phyloP scores from a whole-genome alignment of 2,888 invertebrate genomes.

The Iphiclides podalirius region DNA sequence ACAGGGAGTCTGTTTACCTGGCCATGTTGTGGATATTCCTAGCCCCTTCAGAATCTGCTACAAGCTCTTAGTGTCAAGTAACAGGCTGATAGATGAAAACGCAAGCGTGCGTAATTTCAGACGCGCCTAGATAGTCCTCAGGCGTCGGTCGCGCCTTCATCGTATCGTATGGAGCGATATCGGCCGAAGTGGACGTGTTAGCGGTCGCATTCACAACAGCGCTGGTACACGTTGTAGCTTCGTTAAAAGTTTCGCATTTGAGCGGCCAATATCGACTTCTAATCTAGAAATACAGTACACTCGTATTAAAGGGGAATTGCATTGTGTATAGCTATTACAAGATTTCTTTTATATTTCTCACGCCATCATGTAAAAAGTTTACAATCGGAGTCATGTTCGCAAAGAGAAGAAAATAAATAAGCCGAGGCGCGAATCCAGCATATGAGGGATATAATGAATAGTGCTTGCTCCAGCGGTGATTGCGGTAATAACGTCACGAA shows the following conservation, averaged over 20 bases:
- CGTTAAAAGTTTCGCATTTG: neutral
- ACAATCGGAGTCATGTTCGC: too few species aligned
- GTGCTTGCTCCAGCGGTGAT: neutral
- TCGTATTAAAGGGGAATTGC: neutral
- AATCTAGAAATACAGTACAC: too few species aligned
- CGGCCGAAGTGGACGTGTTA: slow-evolving; percentile 38
- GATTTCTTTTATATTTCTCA: too few species aligned
- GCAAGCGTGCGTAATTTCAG: slow-evolving; percentile 46
- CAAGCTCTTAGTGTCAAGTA: slow-evolving; percentile 29
- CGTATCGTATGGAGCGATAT: slow-evolving; percentile 23
- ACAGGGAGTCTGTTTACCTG: slow-evolving; percentile 6
- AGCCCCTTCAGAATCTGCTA: neutral
- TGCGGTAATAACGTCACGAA: neutral
- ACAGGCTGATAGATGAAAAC: slow-evolving; percentile 46
- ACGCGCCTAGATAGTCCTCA: slow-evolving; percentile 35
- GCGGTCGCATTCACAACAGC: slow-evolving; percentile 63
- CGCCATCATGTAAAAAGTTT: too few species aligned
- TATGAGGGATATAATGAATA: neutral
- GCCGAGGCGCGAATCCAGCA: neutral
- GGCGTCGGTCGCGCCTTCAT: slow-evolving; percentile 21
- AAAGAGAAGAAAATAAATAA: neutral
- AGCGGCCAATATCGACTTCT: too few species aligned
- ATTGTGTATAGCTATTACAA: too few species aligned
- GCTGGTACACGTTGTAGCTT: neutral
- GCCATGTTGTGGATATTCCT: too few species aligned